Percentiles rank a stretch among this genome's conserved stretches.
Evolutionary conservation across 2,888 invertebrate genomes (phyloP).

Genomic region (Chrysomela aeneicollis): DNA sequence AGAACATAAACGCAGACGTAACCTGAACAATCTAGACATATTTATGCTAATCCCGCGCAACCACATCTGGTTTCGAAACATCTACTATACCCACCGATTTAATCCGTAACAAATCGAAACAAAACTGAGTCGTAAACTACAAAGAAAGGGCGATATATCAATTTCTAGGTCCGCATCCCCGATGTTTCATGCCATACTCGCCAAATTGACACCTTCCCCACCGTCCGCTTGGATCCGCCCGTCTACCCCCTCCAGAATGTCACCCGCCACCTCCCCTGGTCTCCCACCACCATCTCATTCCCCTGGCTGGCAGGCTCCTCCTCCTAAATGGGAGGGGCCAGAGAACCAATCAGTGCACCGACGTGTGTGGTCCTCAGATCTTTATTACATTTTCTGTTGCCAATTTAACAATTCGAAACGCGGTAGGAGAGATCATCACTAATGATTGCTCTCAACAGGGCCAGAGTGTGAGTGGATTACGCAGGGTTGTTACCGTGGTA

Average conservation of each 20-base stretch:
- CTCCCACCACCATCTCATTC: conserved; percentile 25
- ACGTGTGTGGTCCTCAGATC: conserved; percentile 63
- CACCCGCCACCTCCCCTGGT: conserved; percentile 21
- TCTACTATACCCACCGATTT: conserved; percentile 43
- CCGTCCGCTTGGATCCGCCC: conserved; percentile 15
- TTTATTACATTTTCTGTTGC: conserved; percentile 61
- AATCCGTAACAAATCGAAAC: conserved; percentile 48
- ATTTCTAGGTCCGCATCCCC: conserved; percentile 46
- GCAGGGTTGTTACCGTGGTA: conserved; percentile 25
- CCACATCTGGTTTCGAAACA: conserved; percentile 41
- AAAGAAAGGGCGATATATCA: conserved; percentile 49
- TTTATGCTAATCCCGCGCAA: conserved; percentile 42
- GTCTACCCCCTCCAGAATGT: conserved; percentile 20
- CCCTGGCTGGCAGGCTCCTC: conserved; percentile 25
- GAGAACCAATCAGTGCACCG: conserved; percentile 59
- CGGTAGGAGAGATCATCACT: conserved; percentile 49
- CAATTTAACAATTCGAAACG: conserved; percentile 61
- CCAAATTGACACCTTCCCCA: conserved; percentile 50
- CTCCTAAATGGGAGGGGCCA: conserved; percentile 48
- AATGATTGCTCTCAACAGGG: conserved; percentile 43
- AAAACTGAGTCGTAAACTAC: conserved; percentile 48
- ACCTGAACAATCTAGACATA: conserved; percentile 42
- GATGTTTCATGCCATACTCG: conserved; percentile 50
- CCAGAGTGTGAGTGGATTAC: conserved; percentile 38
- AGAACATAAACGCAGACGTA: conserved; percentile 35